A percentile compares a stretch with the other conserved stretches of the same genome.
These are phyloP conservation scores for Myrmophylax atrothorax DNA, from an alignment of 2,113 vertebrate species.

Conservation along the genomic window DNA sequence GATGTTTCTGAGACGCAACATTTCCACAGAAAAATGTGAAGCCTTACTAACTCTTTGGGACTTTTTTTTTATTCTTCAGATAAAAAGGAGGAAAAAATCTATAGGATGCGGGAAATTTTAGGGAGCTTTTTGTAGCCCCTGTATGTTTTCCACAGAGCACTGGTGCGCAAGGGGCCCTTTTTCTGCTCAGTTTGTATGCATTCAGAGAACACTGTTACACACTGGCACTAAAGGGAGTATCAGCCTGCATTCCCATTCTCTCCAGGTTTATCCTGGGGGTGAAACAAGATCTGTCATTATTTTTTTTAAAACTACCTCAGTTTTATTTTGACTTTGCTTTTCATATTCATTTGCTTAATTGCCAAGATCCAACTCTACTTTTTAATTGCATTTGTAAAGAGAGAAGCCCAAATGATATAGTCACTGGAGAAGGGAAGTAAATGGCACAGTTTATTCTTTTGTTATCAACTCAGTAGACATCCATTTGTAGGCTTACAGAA, in stretches of 20 bases:
- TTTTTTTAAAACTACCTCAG: not conserved
- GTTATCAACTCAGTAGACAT: not conserved
- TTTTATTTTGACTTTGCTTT: conserved; percentile 1
- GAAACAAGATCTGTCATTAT: not conserved
- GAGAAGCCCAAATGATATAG: not conserved
- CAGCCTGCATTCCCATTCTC: not conserved
- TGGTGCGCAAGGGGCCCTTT: not conserved
- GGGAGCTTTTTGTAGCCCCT: not conserved
- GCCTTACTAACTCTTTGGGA: not conserved
- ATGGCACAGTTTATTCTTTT: not conserved
- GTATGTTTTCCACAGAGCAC: not conserved
- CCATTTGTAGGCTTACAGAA: not conserved
- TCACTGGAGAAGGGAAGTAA: not conserved
- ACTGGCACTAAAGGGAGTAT: not conserved
- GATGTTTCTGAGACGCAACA: not conserved
- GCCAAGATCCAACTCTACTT: not conserved
- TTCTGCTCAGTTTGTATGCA: not conserved
- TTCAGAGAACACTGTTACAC: not conserved
- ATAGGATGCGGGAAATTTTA: not conserved
- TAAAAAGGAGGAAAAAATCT: not conserved
- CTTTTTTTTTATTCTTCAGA: not conserved
- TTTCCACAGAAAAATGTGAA: not conserved
- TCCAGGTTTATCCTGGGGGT: not conserved
- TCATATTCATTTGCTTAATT: not conserved
- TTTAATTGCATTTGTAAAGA: not conserved